These are phyloP conservation scores for Perccottus glenii DNA, from an alignment of 2,113 vertebrate genomes.

Conservation along the genomic window DNA sequence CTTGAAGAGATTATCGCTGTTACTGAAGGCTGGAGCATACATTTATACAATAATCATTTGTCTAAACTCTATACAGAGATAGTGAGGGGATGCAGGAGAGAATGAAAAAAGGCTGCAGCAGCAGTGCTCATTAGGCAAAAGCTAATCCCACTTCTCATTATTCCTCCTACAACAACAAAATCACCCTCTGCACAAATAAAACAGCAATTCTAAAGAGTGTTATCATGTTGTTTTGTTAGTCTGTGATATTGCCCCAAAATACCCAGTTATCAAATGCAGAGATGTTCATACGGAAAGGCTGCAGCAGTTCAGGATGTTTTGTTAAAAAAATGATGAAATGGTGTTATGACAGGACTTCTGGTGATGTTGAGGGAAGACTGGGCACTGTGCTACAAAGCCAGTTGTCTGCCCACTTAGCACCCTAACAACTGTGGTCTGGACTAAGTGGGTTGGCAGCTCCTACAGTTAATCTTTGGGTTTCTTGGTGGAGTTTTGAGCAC, in stretches of 20 bases:
- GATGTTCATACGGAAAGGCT: too few species aligned
- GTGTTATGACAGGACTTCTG: too few species aligned
- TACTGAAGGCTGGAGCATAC: constrained; percentile 33
- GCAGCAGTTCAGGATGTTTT: too few species aligned
- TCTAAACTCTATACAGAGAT: constrained; percentile 51
- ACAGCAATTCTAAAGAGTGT: not conserved
- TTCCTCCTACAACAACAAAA: constrained; percentile 21
- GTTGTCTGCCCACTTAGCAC: too few species aligned
- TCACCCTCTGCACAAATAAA: constrained; percentile 22
- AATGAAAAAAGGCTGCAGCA: constrained; percentile 38
- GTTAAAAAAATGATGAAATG: too few species aligned
- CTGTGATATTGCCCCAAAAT: not conserved
- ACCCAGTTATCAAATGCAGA: too few species aligned
- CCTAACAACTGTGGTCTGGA: too few species aligned
- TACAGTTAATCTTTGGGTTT: too few species aligned
- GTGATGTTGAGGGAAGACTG: too few species aligned
- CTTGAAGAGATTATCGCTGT: constrained; percentile 37
- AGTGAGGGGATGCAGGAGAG: constrained; percentile 31
- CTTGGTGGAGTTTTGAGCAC: too few species aligned
- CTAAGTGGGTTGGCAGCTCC: too few species aligned
- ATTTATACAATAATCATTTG: constrained; percentile 48
- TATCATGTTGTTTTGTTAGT: not conserved
- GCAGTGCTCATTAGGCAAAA: constrained; percentile 28
- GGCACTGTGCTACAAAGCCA: too few species aligned
- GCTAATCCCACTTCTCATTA: constrained; percentile 11